Percentiles rank a stretch among this genome's conserved stretches.
Evolutionary conservation across 2,113 vertebrate genomes (phyloP).

Genomic region (Phrynosoma platyrhinos): DNA sequence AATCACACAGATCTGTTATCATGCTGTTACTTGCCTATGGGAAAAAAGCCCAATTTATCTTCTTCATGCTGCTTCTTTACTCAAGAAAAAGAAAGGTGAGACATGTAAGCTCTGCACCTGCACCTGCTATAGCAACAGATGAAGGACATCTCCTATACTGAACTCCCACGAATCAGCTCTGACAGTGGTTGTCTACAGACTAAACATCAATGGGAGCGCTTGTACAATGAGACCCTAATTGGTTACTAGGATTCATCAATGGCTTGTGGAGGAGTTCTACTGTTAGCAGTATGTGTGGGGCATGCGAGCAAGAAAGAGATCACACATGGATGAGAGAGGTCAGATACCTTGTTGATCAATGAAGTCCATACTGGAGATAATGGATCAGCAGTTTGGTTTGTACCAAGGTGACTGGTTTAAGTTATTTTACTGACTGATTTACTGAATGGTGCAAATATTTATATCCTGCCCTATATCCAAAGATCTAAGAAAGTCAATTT

Average conservation of each 20-base stretch:
- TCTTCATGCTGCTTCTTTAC: slow-evolving; percentile 69
- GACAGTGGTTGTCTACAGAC: not conserved
- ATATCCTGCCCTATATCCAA: no score
- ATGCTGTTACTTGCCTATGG: slow-evolving; percentile 76
- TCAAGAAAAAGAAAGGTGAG: slow-evolving; percentile 52
- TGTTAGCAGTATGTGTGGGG: not conserved
- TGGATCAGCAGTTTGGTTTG: not conserved
- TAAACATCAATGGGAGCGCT: not conserved
- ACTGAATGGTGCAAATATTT: no score
- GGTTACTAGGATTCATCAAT: not conserved
- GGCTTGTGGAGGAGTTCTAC: not conserved
- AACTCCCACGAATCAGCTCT: not conserved
- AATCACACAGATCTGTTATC: slow-evolving; percentile 75
- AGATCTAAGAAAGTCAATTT: no score
- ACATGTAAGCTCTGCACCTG: slow-evolving; percentile 47
- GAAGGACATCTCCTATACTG: not conserved
- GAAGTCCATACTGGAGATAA: not conserved
- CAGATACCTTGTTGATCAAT: not conserved
- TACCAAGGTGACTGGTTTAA: not conserved
- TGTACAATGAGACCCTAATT: not conserved
- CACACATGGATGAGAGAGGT: not conserved
- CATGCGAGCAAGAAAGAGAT: not conserved
- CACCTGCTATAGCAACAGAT: slow-evolving; percentile 52
- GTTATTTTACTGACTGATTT: no score
- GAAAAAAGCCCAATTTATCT: slow-evolving; percentile 75